These are phyloP conservation scores for Empidonax traillii DNA, from an alignment of 2,113 vertebrate genomes.

Conservation along the genomic window DNA sequence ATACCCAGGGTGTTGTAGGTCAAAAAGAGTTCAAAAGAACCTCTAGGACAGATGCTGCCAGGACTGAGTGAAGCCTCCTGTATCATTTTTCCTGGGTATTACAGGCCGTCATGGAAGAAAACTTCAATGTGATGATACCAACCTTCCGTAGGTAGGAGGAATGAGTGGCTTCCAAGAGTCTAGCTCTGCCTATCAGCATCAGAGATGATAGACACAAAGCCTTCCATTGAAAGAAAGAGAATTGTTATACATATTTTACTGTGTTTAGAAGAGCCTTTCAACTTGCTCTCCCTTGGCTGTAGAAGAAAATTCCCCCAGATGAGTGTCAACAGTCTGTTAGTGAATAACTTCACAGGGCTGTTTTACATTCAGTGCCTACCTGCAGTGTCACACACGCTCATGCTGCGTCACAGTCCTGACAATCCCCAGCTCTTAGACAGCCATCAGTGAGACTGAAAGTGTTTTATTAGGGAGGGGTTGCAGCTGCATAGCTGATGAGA, in stretches of 20 bases:
- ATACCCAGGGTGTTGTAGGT: fast-evolving
- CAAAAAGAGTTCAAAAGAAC: background rate
- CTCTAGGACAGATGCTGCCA: fast-evolving
- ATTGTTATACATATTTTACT: background rate
- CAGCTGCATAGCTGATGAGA: background rate
- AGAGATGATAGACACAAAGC: background rate
- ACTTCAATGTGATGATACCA: background rate
- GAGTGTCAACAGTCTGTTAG: background rate
- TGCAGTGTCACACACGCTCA: background rate
- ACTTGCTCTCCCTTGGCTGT: background rate
- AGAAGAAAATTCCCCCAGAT: background rate
- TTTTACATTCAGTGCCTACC: background rate
- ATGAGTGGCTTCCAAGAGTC: background rate
- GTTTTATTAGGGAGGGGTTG: background rate
- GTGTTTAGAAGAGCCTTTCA: background rate
- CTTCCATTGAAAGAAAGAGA: background rate
- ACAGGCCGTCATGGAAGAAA: background rate
- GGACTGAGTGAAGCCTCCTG: background rate
- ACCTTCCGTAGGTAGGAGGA: fast-evolving
- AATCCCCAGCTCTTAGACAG: background rate
- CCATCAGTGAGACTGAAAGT: background rate
- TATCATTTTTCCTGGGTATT: background rate
- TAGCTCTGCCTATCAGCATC: background rate
- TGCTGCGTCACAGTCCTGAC: background rate
- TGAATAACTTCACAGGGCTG: background rate